Conservation (phyloP, 2,797 vertebrate genomes). For the Jordanella pulchra region DNA sequence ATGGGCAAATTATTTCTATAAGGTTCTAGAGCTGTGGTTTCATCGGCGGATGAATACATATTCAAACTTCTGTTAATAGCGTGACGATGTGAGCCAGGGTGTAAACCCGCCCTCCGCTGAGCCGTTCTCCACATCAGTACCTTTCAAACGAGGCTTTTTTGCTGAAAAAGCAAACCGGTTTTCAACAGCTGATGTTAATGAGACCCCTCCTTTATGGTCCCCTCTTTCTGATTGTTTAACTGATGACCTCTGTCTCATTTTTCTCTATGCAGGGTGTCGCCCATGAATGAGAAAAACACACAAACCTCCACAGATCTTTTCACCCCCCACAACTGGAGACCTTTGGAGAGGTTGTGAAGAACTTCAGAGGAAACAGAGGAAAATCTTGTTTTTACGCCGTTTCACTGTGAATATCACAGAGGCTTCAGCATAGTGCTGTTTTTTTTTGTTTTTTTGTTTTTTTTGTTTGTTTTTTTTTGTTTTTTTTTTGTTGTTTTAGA, state of each 20-base stretch:
- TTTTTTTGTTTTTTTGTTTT: too few species aligned
- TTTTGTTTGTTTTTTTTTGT: too few species aligned
- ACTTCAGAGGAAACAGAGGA: conserved; percentile 38
- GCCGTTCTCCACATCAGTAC: conserved; percentile 55
- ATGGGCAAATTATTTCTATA: background rate
- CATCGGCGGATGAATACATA: background rate
- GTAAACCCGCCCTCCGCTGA: conserved; percentile 36
- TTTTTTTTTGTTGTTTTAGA: too few species aligned
- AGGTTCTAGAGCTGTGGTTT: background rate
- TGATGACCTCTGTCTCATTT: conserved; percentile 60
- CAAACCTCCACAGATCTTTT: conserved; percentile 60
- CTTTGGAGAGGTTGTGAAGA: conserved; percentile 38
- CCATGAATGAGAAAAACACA: conserved; percentile 65
- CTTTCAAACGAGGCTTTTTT: conserved; percentile 68
- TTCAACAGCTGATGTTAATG: conserved; percentile 65
- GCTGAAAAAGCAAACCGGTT: conserved; percentile 73
- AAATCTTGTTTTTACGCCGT: conserved; percentile 14
- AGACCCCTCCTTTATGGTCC: conserved; percentile 34
- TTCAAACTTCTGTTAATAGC: background rate
- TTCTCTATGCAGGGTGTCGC: conserved; percentile 70
- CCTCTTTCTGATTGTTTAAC: conserved; percentile 48
- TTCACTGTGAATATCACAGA: background rate
- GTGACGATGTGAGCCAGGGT: conserved; percentile 46
- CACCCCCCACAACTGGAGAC: conserved; percentile 36
- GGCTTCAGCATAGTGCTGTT: background rate